Evolutionary conservation across 2,888 invertebrate genomes (phyloP), one percentile per base, ranked within the genome.

Genomic region (Apamea sordens): DNA sequence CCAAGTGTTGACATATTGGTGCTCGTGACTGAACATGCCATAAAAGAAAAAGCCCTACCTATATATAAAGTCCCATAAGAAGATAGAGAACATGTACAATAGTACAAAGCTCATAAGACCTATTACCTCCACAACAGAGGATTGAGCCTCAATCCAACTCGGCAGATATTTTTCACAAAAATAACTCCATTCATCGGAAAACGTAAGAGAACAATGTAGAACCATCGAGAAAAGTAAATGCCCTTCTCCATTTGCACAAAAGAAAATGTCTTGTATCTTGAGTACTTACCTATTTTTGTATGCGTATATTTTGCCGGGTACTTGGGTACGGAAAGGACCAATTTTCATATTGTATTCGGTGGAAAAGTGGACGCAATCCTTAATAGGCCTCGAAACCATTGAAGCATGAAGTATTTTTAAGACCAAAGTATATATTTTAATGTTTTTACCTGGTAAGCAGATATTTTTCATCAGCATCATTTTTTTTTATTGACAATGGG

Each of bases 251-350:
- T 64, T 32, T 56, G 21, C 6, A 76, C 76, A 71, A 81, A 81
- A 68, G 47, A 69, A 82, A 68, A 68, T 76, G 7, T 41, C 6
- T 41, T 41, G 7, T 56, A 50, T n/a, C 47, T 63, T n/a, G 59
- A 70, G 75, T n/a, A 73, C 69, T 1, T 41, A 70, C 69, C 1
- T 41, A 70, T 65, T 76, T 76, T n/a, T 36, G 53, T 63, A 59
- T 44, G 15, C 44, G 50, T 82, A 70, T 61, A 71, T 81, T 82
- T 67, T 63, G 1, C 24, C 8, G 41, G 47, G n/a, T 63, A 0
- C 24, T 53, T 7, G 76, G 68, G 53, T 77, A 72, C 63, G 71
- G 72, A 73, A 82, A 69, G 59, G 77, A 64, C 72, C 77, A 82
- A 82, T 82, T 59, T 77, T 69, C 68, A 36, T 77, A 82, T 64